Evolutionary conservation across 2,797 vertebrate species (phyloP), one percentile per base, ranked within the genome.

Genomic region (Nannoperca obscura): DNA sequence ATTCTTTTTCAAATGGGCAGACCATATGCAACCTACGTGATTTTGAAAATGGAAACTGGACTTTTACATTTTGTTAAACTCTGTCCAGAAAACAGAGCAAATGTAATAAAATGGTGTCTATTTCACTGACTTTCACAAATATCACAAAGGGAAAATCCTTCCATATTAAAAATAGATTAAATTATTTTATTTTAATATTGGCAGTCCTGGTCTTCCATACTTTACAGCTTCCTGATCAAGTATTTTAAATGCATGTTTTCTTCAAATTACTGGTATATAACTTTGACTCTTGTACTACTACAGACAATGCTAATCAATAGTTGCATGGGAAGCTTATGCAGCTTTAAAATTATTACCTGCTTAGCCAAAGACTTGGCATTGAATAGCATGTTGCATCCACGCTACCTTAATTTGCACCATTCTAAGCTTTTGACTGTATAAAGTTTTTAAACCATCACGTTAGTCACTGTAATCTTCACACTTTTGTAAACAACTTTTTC

Each of bases 401-500:
- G 67, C 85, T 81, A 70, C 63, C 82, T 93, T 89, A 27, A 75
- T 92, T 92, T 91, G 91, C 94, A 92, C 68, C 93, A 94, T 93
- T 81, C 57, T 69, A 64, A 91, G 92, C 92, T 93, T 93, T 88
- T 94, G 92, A 94, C 89, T 94, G 88, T 95, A 86, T 94, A 88
- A 91, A 86, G 79, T 90, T 91, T 83, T 92, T 57, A 88, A 89
- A 81, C 89, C 94, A 94, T 95, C 94, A 89, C 90, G 86, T 94
- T 89, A 91, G 94, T 91, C 93, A 90, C 94, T 94, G 91, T 94
- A 84, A 94, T 95, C 94, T 94, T 95, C 92, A 95, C 94, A 93
- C 89, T 94, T 93, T 94, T 95, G 92, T 95, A 95, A 95, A 96
- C 93, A 89, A 94, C 95, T 95, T 91, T 96, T 93, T 95, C 94